phyloP scores from a whole-genome alignment of 2,797 vertebrate genomes.

The Sebastes glaucus region DNA sequence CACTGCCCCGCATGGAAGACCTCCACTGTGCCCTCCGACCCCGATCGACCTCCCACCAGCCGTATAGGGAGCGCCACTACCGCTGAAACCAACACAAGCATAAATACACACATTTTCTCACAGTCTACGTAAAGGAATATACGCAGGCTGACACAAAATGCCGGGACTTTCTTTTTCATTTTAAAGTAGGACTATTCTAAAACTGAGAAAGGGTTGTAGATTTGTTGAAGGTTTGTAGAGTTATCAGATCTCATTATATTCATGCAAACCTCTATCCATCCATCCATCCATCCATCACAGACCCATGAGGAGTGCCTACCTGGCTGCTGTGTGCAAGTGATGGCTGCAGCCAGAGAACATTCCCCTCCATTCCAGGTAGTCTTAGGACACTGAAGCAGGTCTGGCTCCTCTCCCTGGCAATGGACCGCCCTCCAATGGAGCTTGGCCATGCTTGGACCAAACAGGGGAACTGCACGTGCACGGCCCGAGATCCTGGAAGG shows the following conservation, averaged over 20 bases:
- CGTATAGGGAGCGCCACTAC: constrained; percentile 80
- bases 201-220: neutral
- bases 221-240: neutral
- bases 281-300: neutral
- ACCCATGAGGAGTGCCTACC: constrained; percentile 52
- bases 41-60: constrained; percentile 83
- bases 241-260: neutral
- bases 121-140: neutral
- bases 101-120: constrained; percentile 12
- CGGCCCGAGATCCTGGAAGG: constrained; percentile 83
- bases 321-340: constrained; percentile 83
- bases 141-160: neutral
- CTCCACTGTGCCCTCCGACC: constrained; percentile 91
- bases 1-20: constrained; percentile 91
- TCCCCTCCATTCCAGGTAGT: constrained; percentile 84
- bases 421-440: constrained; percentile 87
- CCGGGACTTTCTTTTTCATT: neutral
- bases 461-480: constrained; percentile 80
- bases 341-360: constrained; percentile 86
- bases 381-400: constrained; percentile 87
- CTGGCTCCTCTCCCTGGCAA: constrained; percentile 89
- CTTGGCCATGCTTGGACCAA: constrained; percentile 78
- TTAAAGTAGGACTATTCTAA: neutral
- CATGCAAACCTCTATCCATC: neutral
- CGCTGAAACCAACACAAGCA: constrained; percentile 23